Evolutionary conservation across 1,140 invertebrate genomes (phyloP), one percentile per base, ranked within the genome.

Genomic region (Zophobas atratus): DNA sequence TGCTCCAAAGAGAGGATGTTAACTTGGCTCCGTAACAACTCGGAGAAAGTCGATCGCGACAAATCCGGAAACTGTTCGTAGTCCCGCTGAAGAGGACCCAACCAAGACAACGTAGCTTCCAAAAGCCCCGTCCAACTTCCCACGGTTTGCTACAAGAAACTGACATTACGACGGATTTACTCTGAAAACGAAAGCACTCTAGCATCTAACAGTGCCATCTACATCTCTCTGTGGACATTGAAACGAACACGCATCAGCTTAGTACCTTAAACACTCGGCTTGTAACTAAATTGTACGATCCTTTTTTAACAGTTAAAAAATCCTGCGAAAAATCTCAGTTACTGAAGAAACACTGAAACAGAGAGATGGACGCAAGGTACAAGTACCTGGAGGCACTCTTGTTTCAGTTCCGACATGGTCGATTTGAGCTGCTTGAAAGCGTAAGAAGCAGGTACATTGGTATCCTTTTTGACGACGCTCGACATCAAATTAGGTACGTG

Each of bases 1-100:
- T 92, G 90, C 79, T 93, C 91, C 32, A 89, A 90, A 8, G 92
- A 92, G 20, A 95, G 85, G 20, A 93, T 90, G 85, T 95, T 95
- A 1, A 94, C 90, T 77, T 92, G 89, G 55, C 86, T 84, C 36
- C 92, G 86, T 3, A 93, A 86, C 78, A 91, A 85, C 33, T 92
- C 89, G 38, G 90, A 87, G 85, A 94, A 94, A 71, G 89, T 87
- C n/a, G 88, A 84, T 89, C 90, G 92, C n/a, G 90, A 88, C 77
- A 94, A 87, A 0, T 94, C 91, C 0, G 93, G 93, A 85, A 92
- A 93, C 32, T 89, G 87, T 80, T 87, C 84, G 35, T 85, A 85
- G 1, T 86, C 82, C 80, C 89, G 90, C 75, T 91, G 84, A 84
- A 92, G 88, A 33, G 86, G 85, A 0, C 86, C 83, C 33, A 94